Evolutionary conservation across 2,797 vertebrate species (phyloP).

Genomic region (Antrozous pallidus): DNA sequence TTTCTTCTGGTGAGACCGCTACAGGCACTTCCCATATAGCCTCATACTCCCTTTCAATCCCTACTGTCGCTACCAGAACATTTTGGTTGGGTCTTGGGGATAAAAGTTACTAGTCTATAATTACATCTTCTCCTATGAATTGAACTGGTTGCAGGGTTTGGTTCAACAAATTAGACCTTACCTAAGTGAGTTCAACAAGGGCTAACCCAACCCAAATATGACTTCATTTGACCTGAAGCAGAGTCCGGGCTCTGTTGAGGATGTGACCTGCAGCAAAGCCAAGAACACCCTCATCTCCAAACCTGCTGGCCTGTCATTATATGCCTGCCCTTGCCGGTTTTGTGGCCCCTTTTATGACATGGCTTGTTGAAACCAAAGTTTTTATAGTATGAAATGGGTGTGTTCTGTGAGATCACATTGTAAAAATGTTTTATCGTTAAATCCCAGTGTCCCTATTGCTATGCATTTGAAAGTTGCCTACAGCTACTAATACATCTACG

Average conservation of each 20-base stretch:
- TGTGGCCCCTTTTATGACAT: background rate
- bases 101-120: slow-evolving; percentile 20
- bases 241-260: slow-evolving; percentile 47
- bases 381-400: slow-evolving; percentile 19
- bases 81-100: background rate
- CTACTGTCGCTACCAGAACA: background rate
- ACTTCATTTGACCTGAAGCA: slow-evolving; percentile 65
- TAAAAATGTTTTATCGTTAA: slow-evolving; percentile 45
- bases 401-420: slow-evolving; percentile 5
- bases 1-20: background rate
- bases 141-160: slow-evolving; percentile 46
- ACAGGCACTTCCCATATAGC: background rate
- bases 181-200: slow-evolving; percentile 52
- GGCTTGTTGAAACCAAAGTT: slow-evolving; percentile 43
- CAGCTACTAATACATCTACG: background rate
- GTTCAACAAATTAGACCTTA: slow-evolving; percentile 49
- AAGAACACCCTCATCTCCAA: background rate
- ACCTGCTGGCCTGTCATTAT: slow-evolving; percentile 33
- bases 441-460: background rate
- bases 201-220: slow-evolving; percentile 38
- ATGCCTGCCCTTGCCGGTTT: background rate
- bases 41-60: background rate
- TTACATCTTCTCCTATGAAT: slow-evolving; percentile 18
- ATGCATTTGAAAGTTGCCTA: background rate
- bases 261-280: slow-evolving; percentile 48